Evolutionary conservation across 2,113 vertebrate genomes (phyloP), one percentile per base, ranked within the genome.

Genomic region (Hepsetus odoe): DNA sequence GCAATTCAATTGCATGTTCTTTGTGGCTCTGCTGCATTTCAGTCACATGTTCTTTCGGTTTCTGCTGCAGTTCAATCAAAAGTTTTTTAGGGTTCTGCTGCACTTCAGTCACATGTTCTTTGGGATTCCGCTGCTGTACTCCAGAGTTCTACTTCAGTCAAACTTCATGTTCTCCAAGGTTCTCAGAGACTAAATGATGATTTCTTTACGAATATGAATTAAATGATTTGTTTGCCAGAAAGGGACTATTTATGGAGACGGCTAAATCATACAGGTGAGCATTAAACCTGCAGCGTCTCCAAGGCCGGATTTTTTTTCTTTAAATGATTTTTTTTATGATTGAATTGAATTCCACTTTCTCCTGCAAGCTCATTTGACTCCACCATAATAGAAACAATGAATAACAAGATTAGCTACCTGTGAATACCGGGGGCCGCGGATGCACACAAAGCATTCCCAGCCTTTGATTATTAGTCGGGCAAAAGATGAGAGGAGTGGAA

Each of bases 401-500:
- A 89, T 90, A 89, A 89, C 83, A 83, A 89, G 85, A 90, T 91
- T 90, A 91, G 87, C 78, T 90, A 87, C 86, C 84, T 89, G 86
- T 40, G 33, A 14, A 75, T 82, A 71, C 77, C 64, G 69, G 70
- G 12, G 16, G 82, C 75, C 77, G 73, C 76, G 80, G 86, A 89
- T 85, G 74, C 35, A 74, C 33, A 80, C 73, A 81, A 69, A 84
- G 84, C 81, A 82, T 81, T 85, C 55, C 79, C 78, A 86, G 79
- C 74, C 77, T 79, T 86, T 83, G 86, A 87, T 90, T 89, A 88
- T 91, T 85, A 83, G 65, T 79, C 38, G 49, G 80, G 70, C 72
- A 82, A 85, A 79, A 35, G 67, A 18, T 51, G 32, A 51, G 24
- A 79, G 28, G 16, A 61, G 40, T 18, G 26, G 24, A 24, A n/a